Conservation (phyloP, 92 coral and sea anemone species). For the Epizoanthus rinbou region DNA sequence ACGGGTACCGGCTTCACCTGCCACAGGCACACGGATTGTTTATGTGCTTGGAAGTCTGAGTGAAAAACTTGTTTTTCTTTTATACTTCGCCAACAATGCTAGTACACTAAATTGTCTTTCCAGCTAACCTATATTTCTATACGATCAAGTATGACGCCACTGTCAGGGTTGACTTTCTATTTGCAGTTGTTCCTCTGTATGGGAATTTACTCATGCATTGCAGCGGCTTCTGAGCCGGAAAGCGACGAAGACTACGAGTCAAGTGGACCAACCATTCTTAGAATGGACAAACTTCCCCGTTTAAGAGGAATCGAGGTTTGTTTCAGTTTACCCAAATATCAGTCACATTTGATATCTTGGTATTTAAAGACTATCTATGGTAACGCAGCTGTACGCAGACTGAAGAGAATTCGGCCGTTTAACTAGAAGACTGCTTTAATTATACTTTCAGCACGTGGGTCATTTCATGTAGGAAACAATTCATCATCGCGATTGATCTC, state of each 20-base stretch:
- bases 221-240: conserved; percentile 11
- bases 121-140: not conserved
- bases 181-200: not conserved
- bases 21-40: not conserved
- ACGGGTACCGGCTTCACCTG: conserved; percentile 25
- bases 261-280: conserved; percentile 67
- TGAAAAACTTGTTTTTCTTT: not conserved
- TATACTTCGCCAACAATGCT: not conserved
- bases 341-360: not conserved
- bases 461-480: too few species aligned
- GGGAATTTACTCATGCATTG: not conserved
- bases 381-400: not conserved
- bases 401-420: too few species aligned
- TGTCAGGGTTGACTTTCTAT: not conserved
- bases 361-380: not conserved
- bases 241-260: conserved; percentile 12
- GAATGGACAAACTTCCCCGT: conserved; percentile 67
- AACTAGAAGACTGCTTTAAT: not conserved
- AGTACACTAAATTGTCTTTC: not conserved
- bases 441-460: not conserved
- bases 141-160: not conserved
- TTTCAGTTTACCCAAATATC: not conserved
- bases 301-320: conserved; percentile 68
- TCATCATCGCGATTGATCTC: too few species aligned
- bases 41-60: not conserved